These are phyloP conservation scores for Cephonodes hylas DNA, from an alignment of 2,888 invertebrate species.

Conservation along the genomic window DNA sequence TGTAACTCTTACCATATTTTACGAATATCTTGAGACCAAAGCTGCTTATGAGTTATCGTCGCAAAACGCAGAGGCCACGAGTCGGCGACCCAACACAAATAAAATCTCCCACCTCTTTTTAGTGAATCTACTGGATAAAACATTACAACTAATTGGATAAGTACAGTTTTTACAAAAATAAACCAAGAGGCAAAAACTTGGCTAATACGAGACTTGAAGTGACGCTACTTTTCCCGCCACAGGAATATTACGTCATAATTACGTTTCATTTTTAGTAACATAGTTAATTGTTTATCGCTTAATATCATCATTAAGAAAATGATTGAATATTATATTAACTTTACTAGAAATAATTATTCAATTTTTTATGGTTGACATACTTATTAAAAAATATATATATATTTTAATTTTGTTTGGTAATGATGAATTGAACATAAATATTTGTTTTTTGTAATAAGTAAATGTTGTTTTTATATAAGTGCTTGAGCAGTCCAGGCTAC, in stretches of 20 bases:
- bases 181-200: background rate
- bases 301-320: too few species aligned
- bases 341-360: too few species aligned
- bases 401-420: too few species aligned
- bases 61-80: constrained; percentile 71
- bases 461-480: too few species aligned
- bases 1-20: constrained; percentile 57
- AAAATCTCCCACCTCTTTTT: constrained; percentile 66
- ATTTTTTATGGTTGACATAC: too few species aligned
- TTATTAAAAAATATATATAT: too few species aligned
- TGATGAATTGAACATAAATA: too few species aligned
- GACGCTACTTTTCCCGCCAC: constrained; percentile 34
- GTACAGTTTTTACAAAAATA: background rate
- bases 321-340: too few species aligned
- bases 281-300: too few species aligned
- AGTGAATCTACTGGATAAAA: constrained; percentile 68
- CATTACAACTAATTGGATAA: constrained; percentile 40
- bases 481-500: too few species aligned
- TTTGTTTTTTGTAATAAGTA: too few species aligned
- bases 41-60: constrained; percentile 57
- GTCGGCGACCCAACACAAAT: constrained; percentile 73
- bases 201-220: background rate
- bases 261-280: too few species aligned
- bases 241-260: constrained; percentile 1
- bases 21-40: constrained; percentile 68